phyloP scores from a whole-genome alignment of 2,888 invertebrate genomes.

The Auanema freiburgensis region DNA sequence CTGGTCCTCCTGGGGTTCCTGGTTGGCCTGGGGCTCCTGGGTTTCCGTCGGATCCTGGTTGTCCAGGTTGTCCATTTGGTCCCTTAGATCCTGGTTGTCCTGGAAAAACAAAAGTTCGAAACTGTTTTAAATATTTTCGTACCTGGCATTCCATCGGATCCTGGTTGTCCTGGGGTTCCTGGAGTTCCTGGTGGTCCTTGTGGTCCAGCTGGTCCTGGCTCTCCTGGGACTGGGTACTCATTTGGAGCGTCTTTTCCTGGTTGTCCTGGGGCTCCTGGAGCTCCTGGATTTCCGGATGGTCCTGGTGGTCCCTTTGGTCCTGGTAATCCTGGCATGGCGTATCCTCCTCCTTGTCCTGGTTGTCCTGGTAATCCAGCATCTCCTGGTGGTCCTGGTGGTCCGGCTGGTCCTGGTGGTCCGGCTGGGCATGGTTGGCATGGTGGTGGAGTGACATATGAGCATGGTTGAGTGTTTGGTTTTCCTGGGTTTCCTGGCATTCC shows the following conservation, averaged over 20 bases:
- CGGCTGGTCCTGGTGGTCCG: constrained; percentile 38
- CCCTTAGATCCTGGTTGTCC: constrained; percentile 54
- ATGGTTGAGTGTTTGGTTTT: constrained; percentile 45
- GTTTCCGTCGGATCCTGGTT: constrained; percentile 44
- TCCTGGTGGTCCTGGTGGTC: constrained; percentile 32
- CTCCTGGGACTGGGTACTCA: constrained; percentile 14
- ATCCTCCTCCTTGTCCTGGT: constrained; percentile 21
- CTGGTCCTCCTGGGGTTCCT: constrained; percentile 48
- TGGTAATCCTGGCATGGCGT: constrained; percentile 11
- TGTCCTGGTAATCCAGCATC: constrained; percentile 23
- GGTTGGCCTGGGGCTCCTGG: constrained; percentile 29
- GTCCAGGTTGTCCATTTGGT: constrained; percentile 54
- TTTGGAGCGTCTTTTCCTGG: constrained; percentile 17
- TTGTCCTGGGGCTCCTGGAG: constrained; percentile 23
- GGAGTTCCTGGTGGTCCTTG: constrained; percentile 24
- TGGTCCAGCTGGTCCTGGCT: constrained; percentile 21
- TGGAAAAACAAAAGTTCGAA: constrained; percentile 26
- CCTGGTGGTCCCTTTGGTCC: constrained; percentile 29
- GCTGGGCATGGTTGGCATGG: constrained; percentile 33
- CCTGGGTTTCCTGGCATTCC: constrained; percentile 50
- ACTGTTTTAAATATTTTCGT: no score
- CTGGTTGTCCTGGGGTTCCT: constrained; percentile 36
- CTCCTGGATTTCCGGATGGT: constrained; percentile 29
- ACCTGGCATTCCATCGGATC: constrained; percentile 39
- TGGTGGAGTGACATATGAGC: constrained; percentile 45